These are phyloP conservation scores for Zeuzera pyrina DNA, from an alignment of 2,888 invertebrate genomes.

Conservation along the genomic window DNA sequence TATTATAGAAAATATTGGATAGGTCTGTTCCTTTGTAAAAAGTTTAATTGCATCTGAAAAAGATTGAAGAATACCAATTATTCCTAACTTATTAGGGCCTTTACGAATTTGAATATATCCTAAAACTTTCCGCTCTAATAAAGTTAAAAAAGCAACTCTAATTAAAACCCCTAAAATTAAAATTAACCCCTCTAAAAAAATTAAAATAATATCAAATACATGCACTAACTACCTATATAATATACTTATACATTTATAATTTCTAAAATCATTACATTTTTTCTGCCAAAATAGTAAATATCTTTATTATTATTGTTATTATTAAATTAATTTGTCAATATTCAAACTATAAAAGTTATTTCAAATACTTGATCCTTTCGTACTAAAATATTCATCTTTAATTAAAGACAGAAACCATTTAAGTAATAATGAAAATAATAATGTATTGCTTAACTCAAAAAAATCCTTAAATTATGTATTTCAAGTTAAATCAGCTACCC, in stretches of 20 bases:
- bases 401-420: too few relatives aligned
- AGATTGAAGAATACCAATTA: constrained; percentile 77
- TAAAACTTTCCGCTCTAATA: constrained; percentile 80
- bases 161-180: constrained; percentile 75
- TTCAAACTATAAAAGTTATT: constrained; percentile 38
- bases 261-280: too few relatives aligned
- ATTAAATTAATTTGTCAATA: constrained; percentile 10
- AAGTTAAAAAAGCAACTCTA: constrained; percentile 79
- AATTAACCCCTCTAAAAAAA: constrained; percentile 56
- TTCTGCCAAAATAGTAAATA: too few relatives aligned
- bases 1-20: too few relatives aligned
- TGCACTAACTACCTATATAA: constrained; percentile 72
- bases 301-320: constrained; percentile 75
- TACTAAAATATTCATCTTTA: constrained; percentile 30
- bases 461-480: too few relatives aligned
- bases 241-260: constrained; percentile 71
- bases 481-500: too few relatives aligned
- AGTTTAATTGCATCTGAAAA: too few relatives aligned
- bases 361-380: too few relatives aligned
- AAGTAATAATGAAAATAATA: too few relatives aligned
- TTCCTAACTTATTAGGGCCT: constrained; percentile 80
- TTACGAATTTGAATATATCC: constrained; percentile 82
- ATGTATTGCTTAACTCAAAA: too few relatives aligned
- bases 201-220: constrained; percentile 51
- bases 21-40: too few relatives aligned